Conservation (phyloP, 2,797 vertebrate species). For the Tarsius wallacei region DNA sequence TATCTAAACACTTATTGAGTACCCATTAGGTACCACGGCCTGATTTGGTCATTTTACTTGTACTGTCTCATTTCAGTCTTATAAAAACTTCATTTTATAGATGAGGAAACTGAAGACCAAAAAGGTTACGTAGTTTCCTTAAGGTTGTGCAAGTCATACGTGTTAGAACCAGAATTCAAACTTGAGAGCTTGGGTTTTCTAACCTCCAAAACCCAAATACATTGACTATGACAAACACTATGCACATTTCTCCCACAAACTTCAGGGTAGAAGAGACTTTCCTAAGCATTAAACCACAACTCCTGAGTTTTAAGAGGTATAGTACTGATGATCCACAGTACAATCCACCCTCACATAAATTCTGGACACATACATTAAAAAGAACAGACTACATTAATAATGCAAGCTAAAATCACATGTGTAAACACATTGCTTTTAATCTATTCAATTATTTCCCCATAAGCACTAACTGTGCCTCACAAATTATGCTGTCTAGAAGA, state of each 20-base stretch:
- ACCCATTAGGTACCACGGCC: background rate
- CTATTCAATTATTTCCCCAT: constrained; percentile 84
- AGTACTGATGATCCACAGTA: constrained; percentile 34
- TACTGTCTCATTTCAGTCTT: background rate
- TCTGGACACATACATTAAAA: constrained; percentile 70
- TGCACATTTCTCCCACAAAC: background rate
- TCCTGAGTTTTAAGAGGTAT: background rate
- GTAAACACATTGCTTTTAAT: constrained; percentile 84
- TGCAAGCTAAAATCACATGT: constrained; percentile 83
- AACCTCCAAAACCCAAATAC: background rate
- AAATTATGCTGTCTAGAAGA: constrained; percentile 82
- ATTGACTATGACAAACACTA: constrained; percentile 15
- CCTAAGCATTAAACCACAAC: constrained; percentile 5
- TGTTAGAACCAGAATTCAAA: constrained; percentile 40
- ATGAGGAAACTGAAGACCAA: constrained; percentile 4
- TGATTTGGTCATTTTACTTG: background rate
- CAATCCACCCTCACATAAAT: constrained; percentile 68
- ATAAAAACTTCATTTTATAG: constrained; percentile 16
- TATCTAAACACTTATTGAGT: background rate
- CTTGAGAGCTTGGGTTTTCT: background rate
- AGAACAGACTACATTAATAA: constrained; percentile 78
- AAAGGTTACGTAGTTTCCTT: background rate
- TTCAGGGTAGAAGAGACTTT: background rate
- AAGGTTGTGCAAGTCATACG: background rate
- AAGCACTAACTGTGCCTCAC: constrained; percentile 79